Conservation (phyloP, 2,888 invertebrate species). For the Sicus ferrugineus region DNA sequence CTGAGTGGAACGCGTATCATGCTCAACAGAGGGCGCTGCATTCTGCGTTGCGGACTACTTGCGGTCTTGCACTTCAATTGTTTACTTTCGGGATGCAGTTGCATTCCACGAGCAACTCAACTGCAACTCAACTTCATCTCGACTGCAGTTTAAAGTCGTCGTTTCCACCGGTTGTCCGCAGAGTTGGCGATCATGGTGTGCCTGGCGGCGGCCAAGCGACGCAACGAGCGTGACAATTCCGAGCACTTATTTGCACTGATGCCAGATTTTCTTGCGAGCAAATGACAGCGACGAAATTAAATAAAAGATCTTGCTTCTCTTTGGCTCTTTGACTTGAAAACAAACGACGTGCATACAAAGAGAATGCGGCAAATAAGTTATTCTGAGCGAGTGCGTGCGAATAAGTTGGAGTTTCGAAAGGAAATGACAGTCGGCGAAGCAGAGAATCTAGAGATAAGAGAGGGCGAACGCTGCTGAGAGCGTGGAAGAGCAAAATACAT, state of each 20-base stretch:
- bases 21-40: not conserved
- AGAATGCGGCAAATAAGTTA: not conserved
- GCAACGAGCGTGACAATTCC: not conserved
- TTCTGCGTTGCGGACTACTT: slow-evolving; percentile 29
- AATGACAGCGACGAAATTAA: not conserved
- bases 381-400: not conserved
- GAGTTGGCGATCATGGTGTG: not conserved
- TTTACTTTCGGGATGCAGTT: slow-evolving; percentile 36
- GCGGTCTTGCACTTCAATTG: slow-evolving; percentile 42
- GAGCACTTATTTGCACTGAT: not conserved
- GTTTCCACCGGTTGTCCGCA: not conserved
- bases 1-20: not conserved
- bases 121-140: not conserved
- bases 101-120: slow-evolving; percentile 11
- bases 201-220: not conserved
- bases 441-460: not conserved
- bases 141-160: too few relatives aligned
- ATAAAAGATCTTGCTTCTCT: not conserved
- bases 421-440: not conserved
- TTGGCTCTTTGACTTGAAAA: not conserved
- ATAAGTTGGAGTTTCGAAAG: not conserved
- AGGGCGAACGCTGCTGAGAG: not conserved
- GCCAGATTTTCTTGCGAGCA: not conserved
- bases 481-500: not conserved
- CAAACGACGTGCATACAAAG: not conserved